Conservation (phyloP, 2,113 vertebrate genomes). For the Pterocles burchelli region DNA sequence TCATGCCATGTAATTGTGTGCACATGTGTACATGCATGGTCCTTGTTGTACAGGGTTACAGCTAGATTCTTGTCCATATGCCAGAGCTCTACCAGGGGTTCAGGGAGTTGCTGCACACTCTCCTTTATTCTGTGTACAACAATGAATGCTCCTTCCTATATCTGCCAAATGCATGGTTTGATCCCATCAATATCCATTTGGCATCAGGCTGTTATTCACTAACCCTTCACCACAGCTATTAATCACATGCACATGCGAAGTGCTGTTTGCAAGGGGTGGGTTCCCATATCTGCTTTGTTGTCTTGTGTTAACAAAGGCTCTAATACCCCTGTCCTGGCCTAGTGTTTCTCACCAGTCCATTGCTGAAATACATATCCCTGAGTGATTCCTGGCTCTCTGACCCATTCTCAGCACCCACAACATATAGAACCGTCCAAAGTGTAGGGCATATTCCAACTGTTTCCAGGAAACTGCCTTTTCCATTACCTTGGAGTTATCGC, state of each 20-base stretch:
- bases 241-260: slow-evolving; percentile 2
- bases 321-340: background rate
- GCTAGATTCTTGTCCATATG: slow-evolving; percentile 26
- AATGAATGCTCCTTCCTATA: slow-evolving; percentile 21
- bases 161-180: slow-evolving; percentile 39
- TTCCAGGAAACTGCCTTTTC: background rate
- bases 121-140: slow-evolving; percentile 19
- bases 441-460: background rate
- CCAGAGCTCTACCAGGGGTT: slow-evolving; percentile 37
- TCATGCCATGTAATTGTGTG: slow-evolving; percentile 61
- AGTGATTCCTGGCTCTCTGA: background rate
- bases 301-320: background rate
- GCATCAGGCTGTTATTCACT: slow-evolving; percentile 20
- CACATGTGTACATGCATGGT: slow-evolving; percentile 62
- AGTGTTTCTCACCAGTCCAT: background rate
- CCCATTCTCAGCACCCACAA: background rate
- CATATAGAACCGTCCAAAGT: background rate
- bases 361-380: background rate
- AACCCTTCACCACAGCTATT: slow-evolving; percentile 19
- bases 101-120: background rate
- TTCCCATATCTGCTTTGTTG: background rate
- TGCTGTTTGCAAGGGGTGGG: background rate
- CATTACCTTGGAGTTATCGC: background rate
- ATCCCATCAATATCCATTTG: slow-evolving; percentile 51
- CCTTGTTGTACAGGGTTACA: slow-evolving; percentile 52